These are phyloP conservation scores for Chaetophractus vellerosus DNA, from an alignment of 2,797 vertebrate genomes.

Conservation along the genomic window DNA sequence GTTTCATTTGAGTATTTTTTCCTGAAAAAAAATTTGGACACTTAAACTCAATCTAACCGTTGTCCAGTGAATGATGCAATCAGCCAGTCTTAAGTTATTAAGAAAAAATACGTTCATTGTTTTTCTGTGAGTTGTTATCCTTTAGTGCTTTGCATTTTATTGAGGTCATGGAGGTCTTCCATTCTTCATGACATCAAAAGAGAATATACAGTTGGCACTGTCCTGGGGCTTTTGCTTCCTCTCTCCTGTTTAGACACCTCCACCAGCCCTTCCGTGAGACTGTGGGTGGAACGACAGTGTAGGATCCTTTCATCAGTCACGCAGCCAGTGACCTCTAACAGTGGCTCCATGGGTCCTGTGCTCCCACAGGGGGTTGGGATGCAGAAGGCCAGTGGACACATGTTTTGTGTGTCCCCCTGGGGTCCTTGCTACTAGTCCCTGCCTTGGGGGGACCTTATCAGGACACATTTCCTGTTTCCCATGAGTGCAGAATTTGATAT, in stretches of 20 bases:
- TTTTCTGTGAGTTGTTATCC: neutral
- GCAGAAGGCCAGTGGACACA: neutral
- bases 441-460: neutral
- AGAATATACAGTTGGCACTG: neutral
- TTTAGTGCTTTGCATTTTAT: neutral
- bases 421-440: neutral
- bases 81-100: neutral
- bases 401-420: neutral
- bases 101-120: neutral
- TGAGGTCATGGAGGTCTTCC: neutral
- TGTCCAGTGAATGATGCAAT: neutral
- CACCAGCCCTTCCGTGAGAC: neutral
- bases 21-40: neutral
- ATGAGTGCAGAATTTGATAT: neutral
- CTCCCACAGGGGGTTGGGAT: neutral
- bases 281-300: neutral
- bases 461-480: conserved; percentile 27
- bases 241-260: neutral
- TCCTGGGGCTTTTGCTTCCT: neutral
- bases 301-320: neutral
- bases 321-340: neutral
- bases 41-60: neutral
- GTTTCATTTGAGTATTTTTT: neutral
- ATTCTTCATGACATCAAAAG: neutral
- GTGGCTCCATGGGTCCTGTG: neutral